A percentile compares a stretch with the other conserved stretches of the same genome.
Conservation (phyloP, 2,113 vertebrate species). For the Aplodontia rufa region DNA sequence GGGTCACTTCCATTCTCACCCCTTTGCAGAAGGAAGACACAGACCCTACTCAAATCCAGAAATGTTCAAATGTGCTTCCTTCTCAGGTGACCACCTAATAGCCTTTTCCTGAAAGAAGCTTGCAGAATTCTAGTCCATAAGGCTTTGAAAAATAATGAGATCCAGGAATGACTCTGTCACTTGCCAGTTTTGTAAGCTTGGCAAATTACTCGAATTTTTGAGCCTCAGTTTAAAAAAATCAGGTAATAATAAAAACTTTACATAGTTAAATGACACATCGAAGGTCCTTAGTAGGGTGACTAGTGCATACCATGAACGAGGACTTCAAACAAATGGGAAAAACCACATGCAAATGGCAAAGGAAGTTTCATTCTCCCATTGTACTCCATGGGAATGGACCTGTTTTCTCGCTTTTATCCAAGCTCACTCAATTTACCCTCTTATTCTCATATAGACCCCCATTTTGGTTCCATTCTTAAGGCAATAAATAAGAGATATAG, state of each 20-base stretch:
- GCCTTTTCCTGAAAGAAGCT: background rate
- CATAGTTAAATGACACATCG: background rate
- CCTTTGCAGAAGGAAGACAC: background rate
- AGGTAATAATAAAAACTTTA: background rate
- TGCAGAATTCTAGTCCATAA: background rate
- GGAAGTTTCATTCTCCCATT: background rate
- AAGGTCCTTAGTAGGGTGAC: background rate
- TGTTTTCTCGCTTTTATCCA: background rate
- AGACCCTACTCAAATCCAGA: background rate
- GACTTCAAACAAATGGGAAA: background rate
- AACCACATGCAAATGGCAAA: fast-evolving
- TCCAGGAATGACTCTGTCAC: background rate
- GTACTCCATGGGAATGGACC: background rate
- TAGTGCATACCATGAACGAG: background rate
- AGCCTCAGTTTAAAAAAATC: background rate
- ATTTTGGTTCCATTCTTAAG: background rate
- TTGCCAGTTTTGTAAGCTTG: background rate
- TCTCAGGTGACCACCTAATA: background rate
- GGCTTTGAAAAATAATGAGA: background rate
- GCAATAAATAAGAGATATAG: background rate
- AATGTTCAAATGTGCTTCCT: background rate
- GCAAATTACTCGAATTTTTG: background rate
- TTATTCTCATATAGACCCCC: background rate
- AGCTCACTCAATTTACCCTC: background rate
- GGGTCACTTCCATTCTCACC: background rate